Evolutionary conservation across 2,797 vertebrate species (phyloP), one percentile per base, ranked within the genome.

Genomic region (Tympanoctomys barrerae): DNA sequence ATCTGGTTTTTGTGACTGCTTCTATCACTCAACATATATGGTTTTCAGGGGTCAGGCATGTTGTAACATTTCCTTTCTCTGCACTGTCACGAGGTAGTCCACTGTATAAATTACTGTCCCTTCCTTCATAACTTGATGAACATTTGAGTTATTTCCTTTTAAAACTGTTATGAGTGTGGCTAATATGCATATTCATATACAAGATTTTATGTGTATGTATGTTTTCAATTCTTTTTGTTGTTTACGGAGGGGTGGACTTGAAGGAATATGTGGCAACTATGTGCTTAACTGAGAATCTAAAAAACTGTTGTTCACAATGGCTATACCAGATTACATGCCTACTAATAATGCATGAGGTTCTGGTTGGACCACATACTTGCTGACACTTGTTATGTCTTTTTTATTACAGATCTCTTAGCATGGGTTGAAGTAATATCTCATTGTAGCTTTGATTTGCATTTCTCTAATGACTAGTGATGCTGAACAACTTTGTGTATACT

Each of bases 391-490:
- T 1, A 9, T n/a, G 7, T 71, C 57, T 68, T 73, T 83, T 22
- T 28, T 28, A 61, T 81, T 31, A n/a, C 16, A 93, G 62, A 10
- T 21, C 70, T 77, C 33, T 49, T 31, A 62, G 33, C 73, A 11
- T 24, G 22, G 1, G 80, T 9, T 79, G 61, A 81, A 77, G 26
- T 54, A 36, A 3, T 62, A 70, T 42, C 14, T 93, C 22, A 33
- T 1, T 93, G 57, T 79, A 46, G 5, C 82, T 95, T 88, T 78
- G 31, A 81, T 86, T 91, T 82, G 46, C 9, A 36, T 89, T 89
- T 95, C 80, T 7, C 39, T 61, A 52, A 62, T 88, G 57, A 71
- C 16, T 71, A 57, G 75, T 66, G 73, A 66, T 46, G 57, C 46
- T 79, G 39, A 89, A 5, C 5, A n/a, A 39, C 16, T 66, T 90